Conservation (phyloP, 1,140 invertebrate species). For the Acromyrmex heyeri region DNA sequence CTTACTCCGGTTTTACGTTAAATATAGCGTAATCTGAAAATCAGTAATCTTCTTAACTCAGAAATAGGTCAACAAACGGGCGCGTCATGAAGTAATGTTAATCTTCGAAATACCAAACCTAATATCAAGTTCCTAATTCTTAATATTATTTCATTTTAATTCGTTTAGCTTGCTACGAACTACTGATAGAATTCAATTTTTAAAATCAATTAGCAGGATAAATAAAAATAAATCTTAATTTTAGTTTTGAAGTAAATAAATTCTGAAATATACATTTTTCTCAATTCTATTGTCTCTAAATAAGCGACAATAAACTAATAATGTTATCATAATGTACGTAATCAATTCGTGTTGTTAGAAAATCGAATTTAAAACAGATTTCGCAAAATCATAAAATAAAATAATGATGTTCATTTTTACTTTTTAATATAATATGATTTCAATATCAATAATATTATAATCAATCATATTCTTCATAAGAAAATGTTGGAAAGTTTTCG, state of each 20-base stretch:
- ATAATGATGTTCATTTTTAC: neutral
- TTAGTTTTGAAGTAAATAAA: neutral
- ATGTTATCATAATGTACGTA: neutral
- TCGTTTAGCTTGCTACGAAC: neutral
- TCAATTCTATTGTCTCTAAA: neutral
- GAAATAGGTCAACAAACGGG: neutral
- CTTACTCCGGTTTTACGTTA: neutral
- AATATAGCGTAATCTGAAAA: constrained; percentile 32
- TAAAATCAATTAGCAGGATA: neutral
- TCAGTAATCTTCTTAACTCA: constrained; percentile 31
- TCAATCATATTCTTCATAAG: no score
- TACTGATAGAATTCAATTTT: neutral
- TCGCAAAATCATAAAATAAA: neutral
- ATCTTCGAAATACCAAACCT: neutral
- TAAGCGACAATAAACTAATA: neutral
- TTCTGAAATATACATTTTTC: neutral
- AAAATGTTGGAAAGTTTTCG: no score
- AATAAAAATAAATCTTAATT: neutral
- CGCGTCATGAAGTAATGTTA: neutral
- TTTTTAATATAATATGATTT: neutral
- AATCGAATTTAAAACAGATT: neutral
- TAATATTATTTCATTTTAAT: constrained; percentile 4
- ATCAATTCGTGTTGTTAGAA: neutral
- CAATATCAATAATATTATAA: no score
- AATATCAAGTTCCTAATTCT: neutral